Conservation (phyloP, 2,113 vertebrate genomes). For the Hippopotamus amphibius region DNA sequence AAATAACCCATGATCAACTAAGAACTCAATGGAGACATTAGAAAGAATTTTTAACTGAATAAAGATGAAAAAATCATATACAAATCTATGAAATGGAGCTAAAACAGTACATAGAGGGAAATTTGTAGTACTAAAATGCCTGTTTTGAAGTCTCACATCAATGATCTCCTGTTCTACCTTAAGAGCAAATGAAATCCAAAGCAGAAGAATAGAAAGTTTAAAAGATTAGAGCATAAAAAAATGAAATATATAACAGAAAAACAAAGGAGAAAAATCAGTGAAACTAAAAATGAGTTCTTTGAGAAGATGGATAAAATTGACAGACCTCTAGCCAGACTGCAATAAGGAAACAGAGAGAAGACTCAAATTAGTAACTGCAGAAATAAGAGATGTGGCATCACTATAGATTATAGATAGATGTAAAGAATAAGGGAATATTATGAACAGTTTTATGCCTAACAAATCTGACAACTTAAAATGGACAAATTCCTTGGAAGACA, state of each 20-base stretch:
- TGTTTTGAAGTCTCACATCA: slow-evolving; percentile 28
- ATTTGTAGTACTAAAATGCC: background rate
- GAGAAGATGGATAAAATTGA: background rate
- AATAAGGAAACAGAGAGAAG: slow-evolving; percentile 31
- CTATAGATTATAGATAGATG: background rate
- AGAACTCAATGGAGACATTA: background rate
- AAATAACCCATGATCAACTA: background rate
- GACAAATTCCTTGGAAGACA: slow-evolving; percentile 31
- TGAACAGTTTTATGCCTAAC: background rate
- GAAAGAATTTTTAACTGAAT: slow-evolving; percentile 40
- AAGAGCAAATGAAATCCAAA: slow-evolving; percentile 36
- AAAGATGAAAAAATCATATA: slow-evolving; percentile 34
- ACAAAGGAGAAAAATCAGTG: slow-evolving; percentile 12
- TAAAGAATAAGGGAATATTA: slow-evolving; percentile 9
- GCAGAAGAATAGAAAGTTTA: slow-evolving; percentile 18
- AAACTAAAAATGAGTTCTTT: slow-evolving; percentile 31
- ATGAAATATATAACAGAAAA: slow-evolving; percentile 13
- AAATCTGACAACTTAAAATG: slow-evolving; percentile 50
- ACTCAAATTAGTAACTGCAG: background rate
- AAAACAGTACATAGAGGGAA: background rate
- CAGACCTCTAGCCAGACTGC: background rate
- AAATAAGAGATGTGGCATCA: background rate
- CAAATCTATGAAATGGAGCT: slow-evolving; percentile 1
- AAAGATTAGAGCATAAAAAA: slow-evolving; percentile 4
- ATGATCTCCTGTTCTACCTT: background rate